Conservation (phyloP, 2,888 invertebrate genomes). For the Luperina nickerlii region DNA sequence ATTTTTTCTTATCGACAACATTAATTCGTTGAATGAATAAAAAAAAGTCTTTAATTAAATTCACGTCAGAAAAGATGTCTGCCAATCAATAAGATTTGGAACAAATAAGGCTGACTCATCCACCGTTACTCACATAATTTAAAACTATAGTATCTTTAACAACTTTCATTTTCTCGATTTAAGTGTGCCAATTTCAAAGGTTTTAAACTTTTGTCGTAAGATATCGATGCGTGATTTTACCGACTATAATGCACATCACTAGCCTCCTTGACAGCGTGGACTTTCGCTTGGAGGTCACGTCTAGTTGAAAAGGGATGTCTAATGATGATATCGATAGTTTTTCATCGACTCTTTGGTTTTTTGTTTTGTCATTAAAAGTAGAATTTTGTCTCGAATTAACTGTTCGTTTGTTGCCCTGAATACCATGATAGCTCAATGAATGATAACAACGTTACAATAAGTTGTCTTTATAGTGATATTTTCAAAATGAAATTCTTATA, state of each 20-base stretch:
- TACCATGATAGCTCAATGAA: not conserved
- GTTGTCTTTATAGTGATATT: not conserved
- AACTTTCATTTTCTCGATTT: slow-evolving; percentile 56
- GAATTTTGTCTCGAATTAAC: not conserved
- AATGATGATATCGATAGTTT: slow-evolving; percentile 35
- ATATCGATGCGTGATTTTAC: slow-evolving; percentile 48
- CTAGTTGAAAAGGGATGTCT: slow-evolving; percentile 71
- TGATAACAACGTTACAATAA: not conserved
- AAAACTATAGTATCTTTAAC: slow-evolving; percentile 27
- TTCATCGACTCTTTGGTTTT: not conserved
- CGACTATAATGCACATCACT: slow-evolving; percentile 71
- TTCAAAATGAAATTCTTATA: not conserved
- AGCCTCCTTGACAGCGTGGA: slow-evolving; percentile 72
- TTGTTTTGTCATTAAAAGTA: not conserved
- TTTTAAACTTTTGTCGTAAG: slow-evolving; percentile 39
- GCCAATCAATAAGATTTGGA: not conserved
- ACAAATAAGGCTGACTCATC: slow-evolving; percentile 27
- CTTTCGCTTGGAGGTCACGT: slow-evolving; percentile 83
- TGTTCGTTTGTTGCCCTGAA: not conserved
- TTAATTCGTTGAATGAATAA: no score
- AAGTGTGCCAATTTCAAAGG: slow-evolving; percentile 56
- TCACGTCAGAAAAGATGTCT: slow-evolving; percentile 16
- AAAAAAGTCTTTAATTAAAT: not conserved
- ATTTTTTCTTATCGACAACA: no score
- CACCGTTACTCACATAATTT: slow-evolving; percentile 37